Percentiles rank a stretch among this genome's conserved stretches.
phyloP scores from a whole-genome alignment of 1,140 invertebrate species.

The Charaxes varanes region DNA sequence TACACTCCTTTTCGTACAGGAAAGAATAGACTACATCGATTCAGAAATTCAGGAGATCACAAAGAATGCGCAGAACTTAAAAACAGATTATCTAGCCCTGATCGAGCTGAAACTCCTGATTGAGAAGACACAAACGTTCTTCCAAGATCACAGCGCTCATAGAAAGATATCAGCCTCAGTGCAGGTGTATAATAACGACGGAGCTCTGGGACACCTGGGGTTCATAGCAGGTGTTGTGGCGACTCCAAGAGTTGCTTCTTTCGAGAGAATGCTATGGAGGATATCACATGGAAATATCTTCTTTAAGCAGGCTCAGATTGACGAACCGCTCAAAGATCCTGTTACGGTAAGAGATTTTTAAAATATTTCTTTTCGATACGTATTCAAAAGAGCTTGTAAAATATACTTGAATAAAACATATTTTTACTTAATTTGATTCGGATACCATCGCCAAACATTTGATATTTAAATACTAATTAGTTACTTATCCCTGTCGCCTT shows the following conservation, averaged over 20 bases:
- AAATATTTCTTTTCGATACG: no score
- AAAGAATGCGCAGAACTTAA: constrained; percentile 91
- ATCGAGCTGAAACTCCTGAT: constrained; percentile 92
- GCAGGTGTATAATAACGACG: constrained; percentile 84
- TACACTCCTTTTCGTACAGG: constrained; percentile 72
- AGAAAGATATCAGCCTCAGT: constrained; percentile 77
- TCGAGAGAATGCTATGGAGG: constrained; percentile 90
- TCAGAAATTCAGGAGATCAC: constrained; percentile 92
- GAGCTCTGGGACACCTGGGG: constrained; percentile 79
- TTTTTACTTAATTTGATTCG: no score
- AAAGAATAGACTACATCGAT: constrained; percentile 91
- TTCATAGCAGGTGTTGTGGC: constrained; percentile 79
- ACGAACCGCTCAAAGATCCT: constrained; percentile 88
- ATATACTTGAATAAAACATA: no score
- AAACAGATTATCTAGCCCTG: constrained; percentile 92
- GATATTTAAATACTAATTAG: no score
- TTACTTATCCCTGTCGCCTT: no score
- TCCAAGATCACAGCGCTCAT: constrained; percentile 83
- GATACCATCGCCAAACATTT: no score
- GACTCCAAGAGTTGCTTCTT: constrained; percentile 82
- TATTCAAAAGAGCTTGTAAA: no score
- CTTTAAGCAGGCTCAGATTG: constrained; percentile 86
- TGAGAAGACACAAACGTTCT: constrained; percentile 92
- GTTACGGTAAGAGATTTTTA: constrained; percentile 81
- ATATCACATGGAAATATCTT: constrained; percentile 91